Base-by-base conservation (phyloP, 2,888 invertebrate genomes). In the Tanypteryx hageni region DNA sequence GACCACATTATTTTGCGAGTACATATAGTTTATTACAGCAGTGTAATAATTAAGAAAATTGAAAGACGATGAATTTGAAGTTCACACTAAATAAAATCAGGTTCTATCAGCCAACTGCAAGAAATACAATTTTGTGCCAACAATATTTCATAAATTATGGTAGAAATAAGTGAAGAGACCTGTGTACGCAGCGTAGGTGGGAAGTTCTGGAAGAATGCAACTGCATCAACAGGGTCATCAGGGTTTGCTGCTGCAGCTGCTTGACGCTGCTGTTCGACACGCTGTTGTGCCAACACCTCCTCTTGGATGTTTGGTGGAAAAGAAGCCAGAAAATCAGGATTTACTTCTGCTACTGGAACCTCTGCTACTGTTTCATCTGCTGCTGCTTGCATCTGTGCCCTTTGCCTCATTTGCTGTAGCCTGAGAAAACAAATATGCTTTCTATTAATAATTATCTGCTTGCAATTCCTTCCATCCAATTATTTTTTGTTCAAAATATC, bases 281-380 rank as follows among this genome's bases (percentile, higher is more conserved):
- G 95, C 94, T 97, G 97, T 94, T 97, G 97, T 61, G 97, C 97
- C 16, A 97, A 95, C 57, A 97, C 97, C 95, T 98, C 98, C 94
- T 98, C 98, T 95, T 98, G 98, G 92, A 98, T 97, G 92, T 97
- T 97, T 0, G 98, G 98, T 14, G 98, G 98, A 58, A 98, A 95
- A 0, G 98, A 98, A 8, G 98, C 98, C 93, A 98, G 95, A 94
- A 98, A 98, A 94, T 98, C 98, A 0, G 98, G 98, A 95, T 97
- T 98, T 0, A 98, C 98, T 95, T 98, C 98, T n/a, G 96, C 96
- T 0, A 96, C 95, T 81, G 95, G 95, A 56, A 95, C 95, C 4
- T 93, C 92, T 95, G 93, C 93, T 95, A 58, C 95, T 94, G n/a
- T 94, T 94, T 93, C 95, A 94, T 92, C 95, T 11, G 93, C 91